Evolutionary conservation across 2,113 vertebrate species (phyloP).

Genomic region (Psammodynastes pulverulentus): DNA sequence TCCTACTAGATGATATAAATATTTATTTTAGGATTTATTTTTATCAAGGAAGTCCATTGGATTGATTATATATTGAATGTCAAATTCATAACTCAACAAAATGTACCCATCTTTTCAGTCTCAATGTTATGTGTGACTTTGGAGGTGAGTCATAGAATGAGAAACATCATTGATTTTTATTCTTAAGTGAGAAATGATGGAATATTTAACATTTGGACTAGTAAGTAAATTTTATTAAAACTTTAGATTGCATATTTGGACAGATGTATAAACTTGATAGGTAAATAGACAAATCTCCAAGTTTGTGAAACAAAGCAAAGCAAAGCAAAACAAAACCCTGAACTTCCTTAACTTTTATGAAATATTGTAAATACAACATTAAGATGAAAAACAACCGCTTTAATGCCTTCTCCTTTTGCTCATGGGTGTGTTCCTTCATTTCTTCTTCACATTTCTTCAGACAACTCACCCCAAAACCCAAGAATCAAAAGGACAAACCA

Average conservation of each 20-base stretch:
- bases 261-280: not conserved
- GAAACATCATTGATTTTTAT: not conserved
- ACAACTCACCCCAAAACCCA: not conserved
- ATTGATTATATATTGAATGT: not conserved
- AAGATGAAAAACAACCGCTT: not conserved
- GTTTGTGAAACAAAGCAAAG: not conserved
- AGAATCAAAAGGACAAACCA: not conserved
- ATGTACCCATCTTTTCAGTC: not conserved
- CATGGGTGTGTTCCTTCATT: not conserved
- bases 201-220: not conserved
- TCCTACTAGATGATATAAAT: not conserved
- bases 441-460: not conserved
- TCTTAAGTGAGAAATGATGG: not conserved
- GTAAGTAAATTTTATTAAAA: not conserved
- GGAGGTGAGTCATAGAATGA: not conserved
- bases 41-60: not conserved
- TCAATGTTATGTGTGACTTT: not conserved
- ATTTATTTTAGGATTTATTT: not conserved
- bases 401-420: not conserved
- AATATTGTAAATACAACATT: not conserved
- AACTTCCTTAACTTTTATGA: not conserved
- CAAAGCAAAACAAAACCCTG: not conserved
- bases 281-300: not conserved
- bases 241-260: not conserved
- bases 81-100: not conserved